Evolutionary conservation across 37 sponge, comb jelly and placozoan genomes (phyloP), one percentile per base, ranked within the genome.

Genomic region (Oscarella lobularis): DNA sequence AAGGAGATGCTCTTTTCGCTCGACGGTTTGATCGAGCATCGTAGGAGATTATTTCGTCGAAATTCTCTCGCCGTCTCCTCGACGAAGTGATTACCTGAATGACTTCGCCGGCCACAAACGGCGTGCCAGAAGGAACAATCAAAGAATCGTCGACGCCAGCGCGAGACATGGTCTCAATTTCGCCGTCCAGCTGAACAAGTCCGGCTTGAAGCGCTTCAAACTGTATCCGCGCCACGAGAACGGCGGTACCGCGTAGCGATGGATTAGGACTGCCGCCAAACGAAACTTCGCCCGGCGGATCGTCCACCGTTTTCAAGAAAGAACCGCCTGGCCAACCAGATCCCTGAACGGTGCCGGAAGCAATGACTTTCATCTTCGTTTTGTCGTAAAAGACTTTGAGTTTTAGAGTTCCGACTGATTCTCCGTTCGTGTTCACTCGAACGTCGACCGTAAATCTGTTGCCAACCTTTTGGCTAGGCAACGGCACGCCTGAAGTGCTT

Each of bases 101-200:
- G 2, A 87, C 75, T 0, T 78, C 27, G 1, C 88, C 88, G 76
- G 88, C 88, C 0, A 81, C 68, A 40, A 87, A 79, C 3, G 73
- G 66, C 35, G 78, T 38, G 31, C 77, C 75, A 0, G 75, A 48
- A 0, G 39, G n/a, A 0, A 70, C 77, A 31, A 34, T 1, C 36
- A 48, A 55, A 38, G 78, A 78, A n/a, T 72, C 83, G 1, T 9
- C 66, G 0, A 35, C 31, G 3, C 71, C 40, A 30, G 30, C 65
- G 36, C 66, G 35, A 3, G 76, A 40, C 75, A 87, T 67, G 31
- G 77, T 75, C 14, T 3, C 37, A 27, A 87, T 38, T 6, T 31
- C 36, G 2, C 87, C 87, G 2, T 85, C 55, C 27, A 87, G 36
- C 67, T 69, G 31, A 0, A 75, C 65, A 30, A 55, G 3, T 29